Evolutionary conservation across 1,140 invertebrate species (phyloP).

Genomic region (Cherax quadricarinatus): DNA sequence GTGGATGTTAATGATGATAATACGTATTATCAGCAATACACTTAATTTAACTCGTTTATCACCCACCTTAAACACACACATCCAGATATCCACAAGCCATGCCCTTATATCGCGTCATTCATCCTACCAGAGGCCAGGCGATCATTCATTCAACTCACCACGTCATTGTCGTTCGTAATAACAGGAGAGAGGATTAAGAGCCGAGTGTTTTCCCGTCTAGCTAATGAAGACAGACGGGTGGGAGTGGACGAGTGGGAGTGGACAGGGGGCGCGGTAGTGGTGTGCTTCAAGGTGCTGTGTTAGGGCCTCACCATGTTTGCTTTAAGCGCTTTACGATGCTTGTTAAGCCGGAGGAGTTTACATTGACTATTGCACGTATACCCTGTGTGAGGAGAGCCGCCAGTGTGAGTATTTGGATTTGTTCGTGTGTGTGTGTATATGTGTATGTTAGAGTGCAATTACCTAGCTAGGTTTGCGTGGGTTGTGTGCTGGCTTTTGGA

Average conservation of each 20-base stretch:
- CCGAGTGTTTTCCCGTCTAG: conserved; percentile 45
- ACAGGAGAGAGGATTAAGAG: conserved; percentile 17
- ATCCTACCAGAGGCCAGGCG: neutral
- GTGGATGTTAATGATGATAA: too few relatives aligned
- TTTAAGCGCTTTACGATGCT: neutral
- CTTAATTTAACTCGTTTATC: too few relatives aligned
- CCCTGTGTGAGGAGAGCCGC: neutral
- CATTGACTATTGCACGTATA: neutral
- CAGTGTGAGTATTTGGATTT: neutral
- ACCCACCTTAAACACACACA: neutral
- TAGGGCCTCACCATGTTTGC: conserved; percentile 25
- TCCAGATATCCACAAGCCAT: neutral
- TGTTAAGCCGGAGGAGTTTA: neutral
- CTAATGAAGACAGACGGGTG: conserved; percentile 45
- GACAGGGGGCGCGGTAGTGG: neutral
- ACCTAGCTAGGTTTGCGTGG: too few relatives aligned
- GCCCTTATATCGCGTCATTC: conserved; percentile 36
- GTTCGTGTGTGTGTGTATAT: neutral
- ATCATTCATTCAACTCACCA: conserved; percentile 36
- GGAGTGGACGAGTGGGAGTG: conserved; percentile 11
- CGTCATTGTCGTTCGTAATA: conserved; percentile 54
- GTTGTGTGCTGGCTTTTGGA: too few relatives aligned
- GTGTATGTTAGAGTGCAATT: neutral
- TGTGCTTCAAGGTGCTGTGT: conserved; percentile 20
- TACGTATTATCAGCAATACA: too few relatives aligned